Conservation (phyloP, 2,797 vertebrate genomes). For the Coccyzus lansbergi region DNA sequence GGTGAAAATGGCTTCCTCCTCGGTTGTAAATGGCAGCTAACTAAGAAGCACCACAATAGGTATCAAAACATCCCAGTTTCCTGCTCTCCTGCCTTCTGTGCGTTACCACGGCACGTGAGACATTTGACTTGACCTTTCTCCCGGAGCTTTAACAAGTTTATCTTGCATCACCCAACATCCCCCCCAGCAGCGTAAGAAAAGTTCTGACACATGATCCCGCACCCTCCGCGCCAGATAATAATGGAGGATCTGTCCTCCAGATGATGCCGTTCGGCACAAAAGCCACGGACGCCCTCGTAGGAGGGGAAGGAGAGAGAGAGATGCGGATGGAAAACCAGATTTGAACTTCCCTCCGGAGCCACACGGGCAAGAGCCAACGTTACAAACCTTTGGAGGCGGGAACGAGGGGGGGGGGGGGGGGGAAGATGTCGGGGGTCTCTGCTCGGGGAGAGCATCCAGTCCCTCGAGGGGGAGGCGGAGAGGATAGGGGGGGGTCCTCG, state of each 20-base stretch:
- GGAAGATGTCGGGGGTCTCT: not conserved
- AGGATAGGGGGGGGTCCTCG: not conserved
- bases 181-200: rapidly evolving
- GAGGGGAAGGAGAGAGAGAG: not conserved
- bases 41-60: not conserved
- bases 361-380: not conserved
- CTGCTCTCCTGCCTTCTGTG: not conserved
- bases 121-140: not conserved
- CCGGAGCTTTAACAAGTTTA: not conserved
- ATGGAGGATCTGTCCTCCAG: not conserved
- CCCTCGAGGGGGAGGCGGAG: not conserved
- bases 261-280: conserved; percentile 12
- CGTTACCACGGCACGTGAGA: rapidly evolving
- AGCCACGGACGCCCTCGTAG: rapidly evolving
- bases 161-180: not conserved
- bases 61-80: not conserved
- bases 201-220: not conserved
- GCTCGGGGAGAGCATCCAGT: not conserved
- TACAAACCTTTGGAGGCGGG: not conserved
- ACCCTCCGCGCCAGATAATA: not conserved
- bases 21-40: not conserved
- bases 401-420: no score
- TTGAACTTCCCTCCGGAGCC: not conserved
- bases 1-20: not conserved
- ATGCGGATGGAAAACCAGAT: not conserved